These are phyloP conservation scores for Sebastolobus alascanus DNA, from an alignment of 2,797 vertebrate species.

Conservation along the genomic window DNA sequence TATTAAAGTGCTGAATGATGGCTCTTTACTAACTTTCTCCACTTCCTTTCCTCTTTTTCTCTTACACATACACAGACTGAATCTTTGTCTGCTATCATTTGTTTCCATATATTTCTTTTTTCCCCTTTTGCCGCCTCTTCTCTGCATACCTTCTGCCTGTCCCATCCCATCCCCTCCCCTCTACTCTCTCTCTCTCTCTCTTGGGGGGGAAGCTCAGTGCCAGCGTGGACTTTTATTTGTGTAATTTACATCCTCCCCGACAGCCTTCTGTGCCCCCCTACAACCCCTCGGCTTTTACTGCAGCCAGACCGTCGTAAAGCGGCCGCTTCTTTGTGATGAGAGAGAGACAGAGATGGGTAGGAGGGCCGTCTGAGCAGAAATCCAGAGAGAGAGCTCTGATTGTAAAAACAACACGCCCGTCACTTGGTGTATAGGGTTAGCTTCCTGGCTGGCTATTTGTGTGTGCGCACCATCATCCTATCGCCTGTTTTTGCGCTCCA, in stretches of 20 bases:
- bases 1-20: slow-evolving; percentile 38
- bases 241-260: slow-evolving; percentile 82
- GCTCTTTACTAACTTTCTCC: slow-evolving; percentile 31
- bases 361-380: slow-evolving; percentile 62
- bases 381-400: slow-evolving; percentile 66
- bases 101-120: slow-evolving; percentile 19
- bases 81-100: neutral
- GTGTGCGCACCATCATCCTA: neutral
- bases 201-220: slow-evolving; percentile 70
- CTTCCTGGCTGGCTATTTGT: slow-evolving; percentile 52
- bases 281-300: slow-evolving; percentile 79
- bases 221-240: slow-evolving; percentile 81
- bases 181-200: slow-evolving; percentile 46
- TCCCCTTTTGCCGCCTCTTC: slow-evolving; percentile 10
- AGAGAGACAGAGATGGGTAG: slow-evolving; percentile 45
- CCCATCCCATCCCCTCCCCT: slow-evolving; percentile 35
- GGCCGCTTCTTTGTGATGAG: slow-evolving; percentile 78
- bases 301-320: slow-evolving; percentile 79
- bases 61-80: neutral
- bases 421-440: slow-evolving; percentile 55
- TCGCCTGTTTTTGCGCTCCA: neutral
- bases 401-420: slow-evolving; percentile 73
- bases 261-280: slow-evolving; percentile 74
- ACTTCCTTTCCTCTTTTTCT: slow-evolving; percentile 5
- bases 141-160: slow-evolving; percentile 27